phyloP scores from a whole-genome alignment of 2,888 invertebrate genomes.

The Amblyjoppa fuscipennis region DNA sequence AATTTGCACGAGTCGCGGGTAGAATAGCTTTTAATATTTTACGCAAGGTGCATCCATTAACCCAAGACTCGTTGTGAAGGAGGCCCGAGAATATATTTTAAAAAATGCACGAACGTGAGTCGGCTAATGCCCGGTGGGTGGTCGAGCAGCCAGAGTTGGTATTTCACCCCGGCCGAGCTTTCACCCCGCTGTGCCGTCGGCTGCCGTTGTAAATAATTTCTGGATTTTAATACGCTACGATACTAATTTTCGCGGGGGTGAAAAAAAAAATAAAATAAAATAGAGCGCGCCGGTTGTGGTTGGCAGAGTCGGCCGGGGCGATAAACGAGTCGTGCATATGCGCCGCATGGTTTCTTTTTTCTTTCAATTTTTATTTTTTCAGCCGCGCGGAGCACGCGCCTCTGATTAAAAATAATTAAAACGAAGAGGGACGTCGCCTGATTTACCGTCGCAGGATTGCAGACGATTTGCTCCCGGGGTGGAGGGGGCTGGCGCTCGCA shows the following conservation, averaged over 20 bases:
- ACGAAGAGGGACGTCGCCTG: not conserved
- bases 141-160: constrained; percentile 3
- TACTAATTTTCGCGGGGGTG: constrained; percentile 61
- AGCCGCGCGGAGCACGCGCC: constrained; percentile 44
- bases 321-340: constrained; percentile 53
- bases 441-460: constrained; percentile 40
- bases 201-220: constrained; percentile 57
- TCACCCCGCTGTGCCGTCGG: constrained; percentile 10
- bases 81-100: not conserved
- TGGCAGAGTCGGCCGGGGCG: constrained; percentile 45
- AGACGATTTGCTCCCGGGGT: not conserved
- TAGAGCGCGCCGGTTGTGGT: constrained; percentile 37
- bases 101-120: not conserved
- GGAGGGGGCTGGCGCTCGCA: not conserved
- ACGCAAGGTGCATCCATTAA: constrained; percentile 2
- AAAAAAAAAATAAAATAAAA: constrained; percentile 34
- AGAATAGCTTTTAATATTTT: constrained; percentile 2
- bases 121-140: not conserved
- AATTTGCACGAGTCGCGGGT: not conserved
- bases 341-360: constrained; percentile 6
- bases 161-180: constrained; percentile 17
- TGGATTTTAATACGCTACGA: constrained; percentile 63
- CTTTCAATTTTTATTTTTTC: constrained; percentile 33
- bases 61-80: not conserved
- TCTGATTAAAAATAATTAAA: constrained; percentile 25